Evolutionary conservation across 2,797 vertebrate genomes (phyloP), one percentile per base, ranked within the genome.

Genomic region (Nasua narica): DNA sequence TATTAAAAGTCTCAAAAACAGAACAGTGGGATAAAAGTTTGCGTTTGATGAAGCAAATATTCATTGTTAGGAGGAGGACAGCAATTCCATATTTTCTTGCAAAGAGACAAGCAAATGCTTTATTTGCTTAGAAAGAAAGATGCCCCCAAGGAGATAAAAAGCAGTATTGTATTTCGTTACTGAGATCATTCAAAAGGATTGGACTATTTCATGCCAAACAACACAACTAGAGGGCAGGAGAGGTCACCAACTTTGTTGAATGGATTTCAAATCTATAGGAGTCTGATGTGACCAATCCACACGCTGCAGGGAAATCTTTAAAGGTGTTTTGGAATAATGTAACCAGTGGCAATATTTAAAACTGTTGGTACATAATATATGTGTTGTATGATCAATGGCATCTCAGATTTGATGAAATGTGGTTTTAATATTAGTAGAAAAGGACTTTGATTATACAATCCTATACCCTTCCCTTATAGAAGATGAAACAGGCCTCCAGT

Each of bases 81-180:
- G 21, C 15, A 67, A 46, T 78, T 72, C 43, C 7, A 9, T 23
- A 43, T 93, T 94, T 90, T 95, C 58, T 94, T 81, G 21, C 70
- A 77, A 65, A 83, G 52, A 58, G 76, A 79, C 25, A 88, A 91
- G n/a, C 32, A 82, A 89, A 87, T 50, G 15, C 19, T 94, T 89
- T 89, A 87, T 90, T 78, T 79, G n/a, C 65, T 87, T 77, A 67
- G n/a, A 90, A 88, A 96, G n/a, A 52, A 67, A 37, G 82, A 90
- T 32, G 70, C 16, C 25, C 56, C 65, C 32, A 70, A 65, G n/a
- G 29, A 90, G 46, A 96, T 58, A 56, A 88, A 92, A 96, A 87
- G 72, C 4, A 29, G 21, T 60, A n/a, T 74, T 65, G 56, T 14
- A 25, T 76, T 87, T 94, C 69, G 15, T 87, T 67, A 32, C 23